Evolutionary conservation across 1,140 invertebrate species (phyloP).

Genomic region (Catajapyx aquilonaris): DNA sequence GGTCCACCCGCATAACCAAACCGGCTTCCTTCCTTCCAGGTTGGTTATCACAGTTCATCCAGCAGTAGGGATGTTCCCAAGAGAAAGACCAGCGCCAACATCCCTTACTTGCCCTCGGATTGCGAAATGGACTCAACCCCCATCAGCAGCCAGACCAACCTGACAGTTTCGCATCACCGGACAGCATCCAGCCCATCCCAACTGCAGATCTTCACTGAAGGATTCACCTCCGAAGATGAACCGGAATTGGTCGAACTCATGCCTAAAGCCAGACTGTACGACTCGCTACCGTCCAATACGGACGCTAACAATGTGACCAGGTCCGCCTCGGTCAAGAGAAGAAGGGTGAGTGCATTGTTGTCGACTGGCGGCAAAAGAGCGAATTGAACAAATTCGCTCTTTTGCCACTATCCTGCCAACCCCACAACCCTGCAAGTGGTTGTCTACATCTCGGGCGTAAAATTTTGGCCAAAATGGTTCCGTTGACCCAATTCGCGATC

Average conservation of each 20-base stretch:
- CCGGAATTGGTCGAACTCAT: constrained; percentile 10
- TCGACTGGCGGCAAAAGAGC: too few relatives aligned
- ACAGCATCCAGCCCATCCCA: constrained; percentile 60
- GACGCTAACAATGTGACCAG: background rate
- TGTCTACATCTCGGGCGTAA: too few relatives aligned
- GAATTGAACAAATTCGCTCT: too few relatives aligned
- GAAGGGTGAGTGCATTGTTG: constrained; percentile 10
- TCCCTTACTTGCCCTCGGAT: constrained; percentile 16
- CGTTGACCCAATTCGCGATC: too few relatives aligned
- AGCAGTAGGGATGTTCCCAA: constrained; percentile 14
- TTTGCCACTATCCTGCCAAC: too few relatives aligned
- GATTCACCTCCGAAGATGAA: constrained; percentile 12
- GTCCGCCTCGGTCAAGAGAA: constrained; percentile 11
- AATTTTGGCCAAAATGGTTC: too few relatives aligned
- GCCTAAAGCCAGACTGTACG: constrained; percentile 2
- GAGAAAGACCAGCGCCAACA: constrained; percentile 29
- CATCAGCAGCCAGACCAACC: constrained; percentile 15
- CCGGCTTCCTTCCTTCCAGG: constrained; percentile 1
- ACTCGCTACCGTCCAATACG: constrained; percentile 1
- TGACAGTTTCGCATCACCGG: constrained; percentile 37
- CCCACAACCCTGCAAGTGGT: too few relatives aligned
- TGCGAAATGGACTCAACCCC: constrained; percentile 12
- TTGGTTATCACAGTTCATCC: constrained; percentile 2
- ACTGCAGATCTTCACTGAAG: constrained; percentile 19
- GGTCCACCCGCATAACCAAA: constrained; percentile 5